Conservation (phyloP, 2,888 invertebrate genomes). For the Agrochola lota region DNA sequence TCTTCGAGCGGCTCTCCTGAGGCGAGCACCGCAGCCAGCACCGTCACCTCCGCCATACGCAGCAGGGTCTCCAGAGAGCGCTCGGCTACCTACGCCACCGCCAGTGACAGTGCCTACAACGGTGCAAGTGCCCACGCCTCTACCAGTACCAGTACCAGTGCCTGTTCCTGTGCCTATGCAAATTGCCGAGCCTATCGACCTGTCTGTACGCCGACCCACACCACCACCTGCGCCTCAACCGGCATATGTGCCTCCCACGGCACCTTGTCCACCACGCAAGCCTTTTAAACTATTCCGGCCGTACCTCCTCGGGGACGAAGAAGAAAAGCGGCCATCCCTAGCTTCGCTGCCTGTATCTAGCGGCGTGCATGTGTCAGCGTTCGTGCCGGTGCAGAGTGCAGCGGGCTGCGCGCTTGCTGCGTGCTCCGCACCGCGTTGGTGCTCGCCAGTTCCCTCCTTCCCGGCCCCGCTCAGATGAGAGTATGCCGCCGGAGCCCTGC, state of each 20-base stretch:
- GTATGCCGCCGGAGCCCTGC: conserved; percentile 82
- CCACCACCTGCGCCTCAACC: conserved; percentile 82
- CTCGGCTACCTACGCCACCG: conserved; percentile 85
- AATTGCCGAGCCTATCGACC: conserved; percentile 81
- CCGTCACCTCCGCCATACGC: conserved; percentile 87
- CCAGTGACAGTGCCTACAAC: conserved; percentile 74
- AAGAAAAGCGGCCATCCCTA: conserved; percentile 82
- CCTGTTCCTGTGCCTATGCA: conserved; percentile 76
- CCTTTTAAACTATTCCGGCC: conserved; percentile 95
- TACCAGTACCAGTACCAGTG: conserved; percentile 72
- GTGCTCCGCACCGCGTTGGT: conserved; percentile 91
- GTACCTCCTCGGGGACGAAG: conserved; percentile 92
- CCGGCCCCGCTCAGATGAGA: conserved; percentile 88
- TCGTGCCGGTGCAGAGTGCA: conserved; percentile 87
- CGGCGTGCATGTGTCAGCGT: conserved; percentile 86
- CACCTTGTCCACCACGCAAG: conserved; percentile 86
- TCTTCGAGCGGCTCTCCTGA: conserved; percentile 93
- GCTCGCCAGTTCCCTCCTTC: conserved; percentile 92
- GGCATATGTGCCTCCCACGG: conserved; percentile 74
- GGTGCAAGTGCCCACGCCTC: conserved; percentile 70
- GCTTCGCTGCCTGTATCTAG: conserved; percentile 82
- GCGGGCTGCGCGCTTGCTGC: conserved; percentile 83
- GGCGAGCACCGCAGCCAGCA: conserved; percentile 87
- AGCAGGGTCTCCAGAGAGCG: conserved; percentile 86
- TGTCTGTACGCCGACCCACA: conserved; percentile 81